Evolutionary conservation across 2,888 invertebrate genomes (phyloP).

Genomic region (Agonum fuliginosum): DNA sequence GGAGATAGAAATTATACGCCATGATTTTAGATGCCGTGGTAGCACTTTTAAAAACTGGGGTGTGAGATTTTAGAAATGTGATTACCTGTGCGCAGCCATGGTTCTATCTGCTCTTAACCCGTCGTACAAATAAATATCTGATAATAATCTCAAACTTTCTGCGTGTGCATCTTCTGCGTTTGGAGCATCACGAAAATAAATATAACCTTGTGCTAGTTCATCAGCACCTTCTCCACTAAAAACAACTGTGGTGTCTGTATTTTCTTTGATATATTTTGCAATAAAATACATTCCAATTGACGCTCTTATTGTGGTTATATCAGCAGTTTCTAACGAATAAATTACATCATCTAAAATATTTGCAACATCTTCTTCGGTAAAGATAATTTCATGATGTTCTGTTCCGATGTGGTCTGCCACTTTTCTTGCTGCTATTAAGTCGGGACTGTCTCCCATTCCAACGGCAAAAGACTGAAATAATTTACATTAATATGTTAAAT

Average conservation of each 20-base stretch:
- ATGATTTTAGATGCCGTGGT: no score
- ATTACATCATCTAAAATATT: slow-evolving; percentile 87
- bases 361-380: slow-evolving; percentile 87
- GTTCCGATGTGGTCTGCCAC: slow-evolving; percentile 90
- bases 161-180: slow-evolving; percentile 81
- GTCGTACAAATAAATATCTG: slow-evolving; percentile 87
- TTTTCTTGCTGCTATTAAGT: slow-evolving; percentile 88
- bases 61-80: background rate
- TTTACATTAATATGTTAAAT: slow-evolving; percentile 62
- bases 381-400: slow-evolving; percentile 92
- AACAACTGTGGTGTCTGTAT: slow-evolving; percentile 90
- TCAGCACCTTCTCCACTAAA: slow-evolving; percentile 97
- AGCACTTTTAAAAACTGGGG: background rate
- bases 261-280: slow-evolving; percentile 85
- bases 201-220: slow-evolving; percentile 94
- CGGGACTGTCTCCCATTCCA: slow-evolving; percentile 92
- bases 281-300: slow-evolving; percentile 89
- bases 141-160: slow-evolving; percentile 84
- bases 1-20: no score
- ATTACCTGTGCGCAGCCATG: slow-evolving; percentile 75
- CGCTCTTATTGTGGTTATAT: slow-evolving; percentile 90
- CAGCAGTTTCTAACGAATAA: slow-evolving; percentile 91
- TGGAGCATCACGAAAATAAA: slow-evolving; percentile 95
- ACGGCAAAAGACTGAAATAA: slow-evolving; percentile 88
- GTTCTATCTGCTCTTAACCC: slow-evolving; percentile 89